phyloP scores from a whole-genome alignment of 2,797 vertebrate species.

The Ispidina lecontei region DNA sequence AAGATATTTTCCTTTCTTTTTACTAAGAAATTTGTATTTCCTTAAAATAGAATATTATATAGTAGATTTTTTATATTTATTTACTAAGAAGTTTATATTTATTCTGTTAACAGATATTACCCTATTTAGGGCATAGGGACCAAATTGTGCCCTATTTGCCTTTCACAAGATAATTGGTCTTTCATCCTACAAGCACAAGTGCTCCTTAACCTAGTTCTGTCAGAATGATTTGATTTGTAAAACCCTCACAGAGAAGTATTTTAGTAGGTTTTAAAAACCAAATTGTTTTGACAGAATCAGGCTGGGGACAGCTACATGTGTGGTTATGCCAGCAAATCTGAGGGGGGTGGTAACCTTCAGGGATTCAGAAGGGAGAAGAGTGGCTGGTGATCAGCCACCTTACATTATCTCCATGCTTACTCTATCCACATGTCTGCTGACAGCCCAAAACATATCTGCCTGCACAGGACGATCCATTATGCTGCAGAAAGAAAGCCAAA shows the following conservation, averaged over 20 bases:
- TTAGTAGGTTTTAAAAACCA: constrained; percentile 13
- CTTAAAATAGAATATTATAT: too few species aligned
- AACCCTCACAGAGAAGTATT: background rate
- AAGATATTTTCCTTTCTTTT: background rate
- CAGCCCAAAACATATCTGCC: background rate
- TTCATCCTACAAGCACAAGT: background rate
- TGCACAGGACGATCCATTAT: fast-evolving
- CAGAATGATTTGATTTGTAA: constrained; percentile 46
- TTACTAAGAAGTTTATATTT: background rate
- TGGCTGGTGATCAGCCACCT: background rate
- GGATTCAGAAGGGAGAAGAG: background rate
- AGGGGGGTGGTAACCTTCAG: background rate
- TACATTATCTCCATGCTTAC: background rate
- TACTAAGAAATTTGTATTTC: background rate
- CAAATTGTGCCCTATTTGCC: background rate
- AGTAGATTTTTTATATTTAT: too few species aligned
- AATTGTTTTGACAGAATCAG: constrained; percentile 64
- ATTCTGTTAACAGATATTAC: background rate
- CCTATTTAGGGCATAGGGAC: background rate
- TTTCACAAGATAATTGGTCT: background rate
- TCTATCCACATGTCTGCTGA: background rate
- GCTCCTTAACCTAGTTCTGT: constrained; percentile 57
- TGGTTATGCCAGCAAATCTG: background rate
- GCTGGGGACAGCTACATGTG: background rate
- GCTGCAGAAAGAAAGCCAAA: background rate